phyloP scores from a whole-genome alignment of 2,888 invertebrate genomes.

The Polydesmus complanatus region DNA sequence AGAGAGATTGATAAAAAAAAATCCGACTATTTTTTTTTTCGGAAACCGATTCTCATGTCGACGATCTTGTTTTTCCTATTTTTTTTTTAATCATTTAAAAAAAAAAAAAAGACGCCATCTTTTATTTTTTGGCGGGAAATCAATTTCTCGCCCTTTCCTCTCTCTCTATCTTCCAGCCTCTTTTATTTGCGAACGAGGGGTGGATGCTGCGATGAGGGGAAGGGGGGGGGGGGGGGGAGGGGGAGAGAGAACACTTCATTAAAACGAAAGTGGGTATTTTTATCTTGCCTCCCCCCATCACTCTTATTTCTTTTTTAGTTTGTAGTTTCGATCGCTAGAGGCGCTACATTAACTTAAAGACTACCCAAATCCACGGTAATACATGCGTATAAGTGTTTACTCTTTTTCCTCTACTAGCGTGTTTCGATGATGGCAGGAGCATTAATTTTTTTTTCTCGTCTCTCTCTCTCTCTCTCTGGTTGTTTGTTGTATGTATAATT shows the following conservation, averaged over 20 bases:
- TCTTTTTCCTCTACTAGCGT: no score
- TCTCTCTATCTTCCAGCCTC: no score
- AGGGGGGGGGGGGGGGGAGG: no score
- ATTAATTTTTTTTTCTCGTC: no score
- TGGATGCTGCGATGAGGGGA: no score
- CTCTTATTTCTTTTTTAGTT: neutral
- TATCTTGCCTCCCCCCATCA: no score
- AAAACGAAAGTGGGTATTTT: neutral
- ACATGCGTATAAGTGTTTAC: no score
- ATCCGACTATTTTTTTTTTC: neutral
- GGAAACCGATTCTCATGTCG: neutral
- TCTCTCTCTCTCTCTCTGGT: no score
- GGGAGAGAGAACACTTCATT: neutral
- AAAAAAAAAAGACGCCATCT: neutral
- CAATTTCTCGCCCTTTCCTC: neutral
- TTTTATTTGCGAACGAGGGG: no score
- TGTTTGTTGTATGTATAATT: no score
- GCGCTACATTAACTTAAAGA: neutral
- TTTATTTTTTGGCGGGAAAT: neutral
- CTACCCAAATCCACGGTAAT: no score
- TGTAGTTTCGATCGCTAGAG: neutral
- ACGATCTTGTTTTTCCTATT: neutral
- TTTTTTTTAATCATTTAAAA: neutral
- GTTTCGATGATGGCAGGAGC: no score
- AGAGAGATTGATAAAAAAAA: neutral